Evolutionary conservation across 2,888 invertebrate species (phyloP), one percentile per base, ranked within the genome.

Genomic region (Trilocha varians): DNA sequence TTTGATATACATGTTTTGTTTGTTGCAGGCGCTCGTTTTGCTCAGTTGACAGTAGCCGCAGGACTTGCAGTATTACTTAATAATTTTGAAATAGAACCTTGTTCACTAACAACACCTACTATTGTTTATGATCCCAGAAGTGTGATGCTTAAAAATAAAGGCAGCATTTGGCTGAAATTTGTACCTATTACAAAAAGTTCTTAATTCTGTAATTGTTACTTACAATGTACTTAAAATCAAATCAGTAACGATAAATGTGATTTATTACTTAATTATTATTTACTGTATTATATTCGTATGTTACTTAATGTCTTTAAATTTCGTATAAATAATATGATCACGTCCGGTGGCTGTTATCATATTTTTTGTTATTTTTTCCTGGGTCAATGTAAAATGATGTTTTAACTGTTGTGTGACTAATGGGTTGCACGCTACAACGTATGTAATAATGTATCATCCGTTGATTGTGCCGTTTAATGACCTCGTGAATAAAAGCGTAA

Each of bases 111-210:
- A 8, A 77, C 83, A 5, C 52, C 79, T 1, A 53, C 46, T 4
- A 80, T 85, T 43, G 57, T 74, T 17, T 85, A 83, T 52, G 85
- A 85, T 42, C 65, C 85, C 1, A 61, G 85, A 40, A 85, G 85
- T 45, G 78, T 85, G 15, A 77, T 85, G 76, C 65, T 85, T 11
- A 85, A 84, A 57, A 85, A 84, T 54, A 78, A 77, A 57, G 85
- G 84, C 36, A 75, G 84, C 41, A 84, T 85, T 49, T 83, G 75
- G 73, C 66, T 85, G 33, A 65, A 64, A 48, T 80, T 85, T 16
- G 17, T 35, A 34, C 16, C 25, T 13, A 25, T 18, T 9, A 25
- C 11, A 5, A 25, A 6, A 4, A 6, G 2, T 25, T 25, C 25
- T 11, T 25, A 9, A 25, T 2, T 25, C 11, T 9, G 11, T 25